A percentile compares a stretch with the other conserved stretches of the same genome.
These are phyloP conservation scores for Hirundichthys speculiger DNA, from an alignment of 2,113 vertebrate species.

Conservation along the genomic window DNA sequence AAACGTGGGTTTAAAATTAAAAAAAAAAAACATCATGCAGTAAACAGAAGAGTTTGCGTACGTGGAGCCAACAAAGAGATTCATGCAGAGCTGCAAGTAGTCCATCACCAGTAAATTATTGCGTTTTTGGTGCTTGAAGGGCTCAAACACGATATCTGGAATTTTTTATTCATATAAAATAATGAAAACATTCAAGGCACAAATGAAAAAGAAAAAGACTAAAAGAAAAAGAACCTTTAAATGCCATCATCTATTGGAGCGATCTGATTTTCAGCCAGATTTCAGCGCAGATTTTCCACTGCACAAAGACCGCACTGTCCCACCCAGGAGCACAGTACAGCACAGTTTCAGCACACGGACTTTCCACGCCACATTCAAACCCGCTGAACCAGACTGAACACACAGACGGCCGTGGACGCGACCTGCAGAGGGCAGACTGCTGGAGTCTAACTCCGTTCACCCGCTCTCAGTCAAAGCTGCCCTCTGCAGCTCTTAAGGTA, in stretches of 20 bases:
- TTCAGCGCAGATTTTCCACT: too few relatives aligned
- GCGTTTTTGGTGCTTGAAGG: too few relatives aligned
- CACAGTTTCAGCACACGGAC: not conserved
- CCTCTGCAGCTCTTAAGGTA: not conserved
- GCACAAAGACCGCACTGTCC: too few relatives aligned
- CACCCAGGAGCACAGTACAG: conserved; percentile 1
- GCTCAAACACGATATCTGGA: too few relatives aligned
- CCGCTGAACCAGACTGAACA: not conserved
- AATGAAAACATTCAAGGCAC: too few relatives aligned
- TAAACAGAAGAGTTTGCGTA: conserved; percentile 23
- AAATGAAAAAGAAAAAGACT: too few relatives aligned
- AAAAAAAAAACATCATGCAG: not conserved
- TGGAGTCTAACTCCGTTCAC: too few relatives aligned
- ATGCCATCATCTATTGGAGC: not conserved
- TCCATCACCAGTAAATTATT: too few relatives aligned
- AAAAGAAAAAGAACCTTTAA: not conserved
- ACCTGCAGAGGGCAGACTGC: too few relatives aligned
- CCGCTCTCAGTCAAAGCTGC: not conserved
- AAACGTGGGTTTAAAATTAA: conserved; percentile 4
- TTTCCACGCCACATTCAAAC: not conserved
- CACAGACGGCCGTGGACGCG: too few relatives aligned
- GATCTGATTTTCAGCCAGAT: conserved; percentile 1
- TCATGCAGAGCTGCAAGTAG: too few relatives aligned
- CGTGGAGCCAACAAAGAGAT: not conserved
- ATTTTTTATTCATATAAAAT: not conserved